Evolutionary conservation across 2,113 vertebrate species (phyloP), one percentile per base, ranked within the genome.

Genomic region (Dipodomys spectabilis): DNA sequence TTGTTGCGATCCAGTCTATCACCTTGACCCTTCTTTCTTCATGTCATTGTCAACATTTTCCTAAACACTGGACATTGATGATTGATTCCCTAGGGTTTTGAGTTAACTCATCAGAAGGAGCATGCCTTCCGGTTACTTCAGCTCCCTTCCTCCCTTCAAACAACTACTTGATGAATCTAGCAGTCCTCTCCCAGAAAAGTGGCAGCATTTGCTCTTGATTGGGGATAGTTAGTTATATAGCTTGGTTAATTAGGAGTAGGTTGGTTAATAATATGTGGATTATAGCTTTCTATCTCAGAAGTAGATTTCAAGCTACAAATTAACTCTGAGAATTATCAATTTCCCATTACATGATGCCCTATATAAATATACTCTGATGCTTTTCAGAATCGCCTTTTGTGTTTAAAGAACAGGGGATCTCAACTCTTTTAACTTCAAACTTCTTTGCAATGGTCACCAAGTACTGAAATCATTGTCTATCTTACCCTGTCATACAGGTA

Each of bases 381-480:
- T 35, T 67, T 91, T 68, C 84, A 79, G 9, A 83, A 9, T 22
- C 16, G 53, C 23, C 72, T 28, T 30, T 67, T 67, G 10, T 68
- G 79, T 60, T 28, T 64, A 27, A 6, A 7, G 18, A 92, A 86
- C 25, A 83, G n/a, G 65, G 6, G 49, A 83, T 23, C 25, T 93
- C 60, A 73, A 73, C 18, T 49, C 2, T 69, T 80, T 90, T 74
- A 93, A 22, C n/a, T 81, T 30, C 93, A 71, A 94, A 90, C 35
- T 39, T 72, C 62, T 83, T 19, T 16, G 13, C 39, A 71, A 39
- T 53, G 49, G 67, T 45, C 39, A 77, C 30, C 79, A 13, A 60
- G 30, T 32, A 74, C 6, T 91, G 83, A 88, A 68, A 19, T 87
- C 68, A 94, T 30, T 53, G 13, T 18, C 65, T 25, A 23, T 65